phyloP scores from a whole-genome alignment of 2,113 vertebrate genomes.

The Pseudopipra pipra region DNA sequence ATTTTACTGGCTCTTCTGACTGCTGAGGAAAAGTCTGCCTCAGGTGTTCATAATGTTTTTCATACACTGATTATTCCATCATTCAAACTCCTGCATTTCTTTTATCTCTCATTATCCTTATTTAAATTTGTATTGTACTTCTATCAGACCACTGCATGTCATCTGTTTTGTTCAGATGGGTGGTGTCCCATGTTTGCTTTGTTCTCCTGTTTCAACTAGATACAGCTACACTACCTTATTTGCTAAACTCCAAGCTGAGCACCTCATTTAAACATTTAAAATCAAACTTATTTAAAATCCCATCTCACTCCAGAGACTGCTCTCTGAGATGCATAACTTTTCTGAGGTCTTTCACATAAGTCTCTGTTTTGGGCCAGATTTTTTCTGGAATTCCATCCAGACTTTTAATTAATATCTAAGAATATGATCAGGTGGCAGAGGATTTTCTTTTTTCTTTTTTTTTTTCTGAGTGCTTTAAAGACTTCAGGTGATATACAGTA shows the following conservation, averaged over 20 bases:
- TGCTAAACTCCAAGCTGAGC: not conserved
- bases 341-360: not conserved
- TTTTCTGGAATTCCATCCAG: not conserved
- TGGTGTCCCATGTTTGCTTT: not conserved
- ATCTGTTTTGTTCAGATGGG: not conserved
- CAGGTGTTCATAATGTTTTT: not conserved
- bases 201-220: not conserved
- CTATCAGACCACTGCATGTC: not conserved
- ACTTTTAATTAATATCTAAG: not conserved
- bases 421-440: not conserved
- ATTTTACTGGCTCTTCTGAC: not conserved
- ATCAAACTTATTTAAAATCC: not conserved
- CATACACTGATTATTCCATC: not conserved
- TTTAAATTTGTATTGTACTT: not conserved
- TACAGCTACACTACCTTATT: not conserved
- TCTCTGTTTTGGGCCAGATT: not conserved
- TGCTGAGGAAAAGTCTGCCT: not conserved
- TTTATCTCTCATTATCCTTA: not conserved
- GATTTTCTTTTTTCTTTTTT: not conserved
- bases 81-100: not conserved
- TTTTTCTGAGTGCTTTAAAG: not conserved
- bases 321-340: not conserved
- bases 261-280: not conserved
- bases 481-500: not conserved
- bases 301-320: not conserved